Evolutionary conservation across 2,888 invertebrate genomes (phyloP).

Genomic region (Drosophila falleni): DNA sequence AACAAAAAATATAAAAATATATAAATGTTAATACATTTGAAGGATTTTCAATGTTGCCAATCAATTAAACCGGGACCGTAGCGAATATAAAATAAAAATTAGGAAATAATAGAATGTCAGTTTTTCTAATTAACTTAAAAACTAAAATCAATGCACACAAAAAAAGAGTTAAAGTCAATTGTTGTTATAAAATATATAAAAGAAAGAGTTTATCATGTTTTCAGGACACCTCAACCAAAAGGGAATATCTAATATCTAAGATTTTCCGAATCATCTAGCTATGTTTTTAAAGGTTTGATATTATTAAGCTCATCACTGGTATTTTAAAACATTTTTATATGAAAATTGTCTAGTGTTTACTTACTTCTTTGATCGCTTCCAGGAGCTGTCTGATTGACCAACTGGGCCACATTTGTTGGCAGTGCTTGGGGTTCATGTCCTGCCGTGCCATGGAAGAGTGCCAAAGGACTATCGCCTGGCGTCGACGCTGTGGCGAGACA

Average conservation of each 20-base stretch:
- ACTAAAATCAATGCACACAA: too few relatives aligned
- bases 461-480: constrained; percentile 87
- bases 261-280: too few relatives aligned
- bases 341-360: neutral
- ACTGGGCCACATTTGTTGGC: constrained; percentile 43
- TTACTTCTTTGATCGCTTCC: constrained; percentile 80
- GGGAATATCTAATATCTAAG: too few relatives aligned
- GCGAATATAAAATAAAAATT: neutral
- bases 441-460: constrained; percentile 75
- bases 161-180: too few relatives aligned
- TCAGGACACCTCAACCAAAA: too few relatives aligned
- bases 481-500: constrained; percentile 92
- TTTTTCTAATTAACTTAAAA: too few relatives aligned
- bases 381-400: constrained; percentile 55
- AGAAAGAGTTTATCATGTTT: too few relatives aligned
- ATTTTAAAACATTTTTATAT: too few relatives aligned
- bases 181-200: too few relatives aligned
- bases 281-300: too few relatives aligned
- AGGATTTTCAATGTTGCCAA: constrained; percentile 9
- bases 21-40: constrained; percentile 42
- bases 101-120: neutral
- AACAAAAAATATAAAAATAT: constrained; percentile 36
- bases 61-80: neutral
- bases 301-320: too few relatives aligned
- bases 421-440: constrained; percentile 50